phyloP scores from a whole-genome alignment of 2,797 vertebrate genomes.

The Rhabdomys pumilio region DNA sequence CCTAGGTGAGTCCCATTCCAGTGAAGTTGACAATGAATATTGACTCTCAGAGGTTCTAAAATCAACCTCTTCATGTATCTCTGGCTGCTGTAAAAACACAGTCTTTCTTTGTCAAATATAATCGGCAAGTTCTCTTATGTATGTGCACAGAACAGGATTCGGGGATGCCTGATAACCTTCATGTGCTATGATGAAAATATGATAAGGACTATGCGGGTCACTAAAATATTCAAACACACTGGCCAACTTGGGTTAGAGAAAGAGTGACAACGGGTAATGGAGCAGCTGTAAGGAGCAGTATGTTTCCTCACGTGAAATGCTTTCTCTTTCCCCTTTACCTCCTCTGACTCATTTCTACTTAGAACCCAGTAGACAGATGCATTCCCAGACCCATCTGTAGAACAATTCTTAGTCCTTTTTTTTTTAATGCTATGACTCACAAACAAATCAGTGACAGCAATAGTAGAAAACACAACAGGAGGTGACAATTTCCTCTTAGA shows the following conservation, averaged over 20 bases:
- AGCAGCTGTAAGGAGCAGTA: neutral
- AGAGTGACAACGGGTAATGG: neutral
- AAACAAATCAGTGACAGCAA: slow-evolving; percentile 39
- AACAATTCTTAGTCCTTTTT: neutral
- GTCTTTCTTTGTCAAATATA: neutral
- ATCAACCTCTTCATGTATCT: no score
- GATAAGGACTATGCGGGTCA: neutral
- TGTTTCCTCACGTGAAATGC: neutral
- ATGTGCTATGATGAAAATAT: neutral
- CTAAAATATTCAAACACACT: neutral
- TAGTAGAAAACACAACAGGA: slow-evolving; percentile 23
- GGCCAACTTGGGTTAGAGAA: neutral
- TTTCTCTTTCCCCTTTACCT: neutral
- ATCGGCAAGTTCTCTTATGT: neutral
- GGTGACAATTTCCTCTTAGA: neutral
- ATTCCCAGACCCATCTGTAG: slow-evolving; percentile 35
- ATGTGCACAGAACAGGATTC: neutral
- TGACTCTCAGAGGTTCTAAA: neutral
- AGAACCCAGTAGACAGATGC: neutral
- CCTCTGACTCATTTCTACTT: slow-evolving; percentile 9
- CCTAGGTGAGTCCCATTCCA: neutral
- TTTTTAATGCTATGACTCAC: neutral
- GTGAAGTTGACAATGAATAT: neutral
- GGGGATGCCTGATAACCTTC: neutral
- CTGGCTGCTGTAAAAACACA: neutral